These are phyloP conservation scores for Hydriomena furcata DNA, from an alignment of 2,888 invertebrate genomes.

Conservation along the genomic window DNA sequence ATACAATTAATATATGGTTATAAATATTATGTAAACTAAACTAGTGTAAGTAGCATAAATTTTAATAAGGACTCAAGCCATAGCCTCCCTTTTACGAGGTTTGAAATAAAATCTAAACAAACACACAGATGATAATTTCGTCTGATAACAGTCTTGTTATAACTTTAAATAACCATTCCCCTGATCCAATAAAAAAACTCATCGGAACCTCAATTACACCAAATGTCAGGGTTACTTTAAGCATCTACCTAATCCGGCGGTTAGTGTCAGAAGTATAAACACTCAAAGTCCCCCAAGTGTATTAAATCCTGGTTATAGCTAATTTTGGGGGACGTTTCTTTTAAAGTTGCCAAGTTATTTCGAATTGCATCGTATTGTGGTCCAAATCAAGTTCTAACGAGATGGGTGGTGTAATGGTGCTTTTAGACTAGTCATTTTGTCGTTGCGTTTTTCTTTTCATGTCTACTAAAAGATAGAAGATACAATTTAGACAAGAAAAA, in stretches of 20 bases:
- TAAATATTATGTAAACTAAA: no score
- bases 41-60: no score
- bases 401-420: conserved; percentile 44
- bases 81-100: no score
- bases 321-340: conserved; percentile 40
- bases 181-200: conserved; percentile 19
- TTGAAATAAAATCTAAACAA: neutral
- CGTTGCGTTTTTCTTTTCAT: neutral
- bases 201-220: conserved; percentile 18
- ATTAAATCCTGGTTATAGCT: conserved; percentile 35
- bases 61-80: no score
- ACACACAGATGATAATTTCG: neutral
- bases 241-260: conserved; percentile 10
- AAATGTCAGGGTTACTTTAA: conserved; percentile 16
- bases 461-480: no score
- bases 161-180: conserved; percentile 12
- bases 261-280: conserved; percentile 26
- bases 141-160: conserved; percentile 8
- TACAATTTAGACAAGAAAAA: no score
- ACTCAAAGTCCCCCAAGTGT: conserved; percentile 26
- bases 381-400: conserved; percentile 68
- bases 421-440: conserved; percentile 8
- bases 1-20: no score
- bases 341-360: conserved; percentile 49
- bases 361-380: conserved; percentile 57